A percentile compares a stretch with the other conserved stretches of the same genome.
Conservation (phyloP, 2,797 vertebrate species). For the Eulemur mongoz region DNA sequence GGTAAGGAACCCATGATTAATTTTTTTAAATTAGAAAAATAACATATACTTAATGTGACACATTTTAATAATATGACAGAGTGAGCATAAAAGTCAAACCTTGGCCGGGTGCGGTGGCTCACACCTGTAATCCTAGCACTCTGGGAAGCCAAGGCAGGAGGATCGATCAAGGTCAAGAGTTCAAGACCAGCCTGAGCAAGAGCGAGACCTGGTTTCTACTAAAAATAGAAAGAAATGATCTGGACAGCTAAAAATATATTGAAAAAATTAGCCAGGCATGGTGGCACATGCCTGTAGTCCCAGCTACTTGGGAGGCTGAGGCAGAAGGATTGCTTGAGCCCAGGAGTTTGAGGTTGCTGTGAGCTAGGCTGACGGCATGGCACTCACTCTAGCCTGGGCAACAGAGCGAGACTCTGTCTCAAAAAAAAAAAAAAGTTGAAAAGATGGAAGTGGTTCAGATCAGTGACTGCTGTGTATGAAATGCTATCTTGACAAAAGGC, state of each 20-base stretch:
- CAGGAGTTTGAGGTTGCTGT: background rate
- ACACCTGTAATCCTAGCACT: background rate
- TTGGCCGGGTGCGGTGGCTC: background rate
- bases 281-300: background rate
- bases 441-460: background rate
- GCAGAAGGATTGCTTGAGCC: background rate
- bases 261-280: background rate
- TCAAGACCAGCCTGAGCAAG: background rate
- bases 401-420: background rate
- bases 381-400: background rate
- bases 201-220: background rate
- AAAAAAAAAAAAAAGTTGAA: background rate
- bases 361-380: fast-evolving
- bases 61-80: background rate
- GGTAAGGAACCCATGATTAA: background rate
- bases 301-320: background rate
- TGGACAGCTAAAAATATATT: too few species aligned
- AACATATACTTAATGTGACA: background rate
- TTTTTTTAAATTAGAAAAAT: background rate
- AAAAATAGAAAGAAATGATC: background rate
- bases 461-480: too few species aligned
- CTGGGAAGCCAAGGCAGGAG: background rate
- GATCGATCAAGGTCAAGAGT: background rate
- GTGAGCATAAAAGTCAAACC: background rate
- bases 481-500: too few species aligned